Evolutionary conservation across 2,888 invertebrate species (phyloP).

Genomic region (Lithosia quadra): DNA sequence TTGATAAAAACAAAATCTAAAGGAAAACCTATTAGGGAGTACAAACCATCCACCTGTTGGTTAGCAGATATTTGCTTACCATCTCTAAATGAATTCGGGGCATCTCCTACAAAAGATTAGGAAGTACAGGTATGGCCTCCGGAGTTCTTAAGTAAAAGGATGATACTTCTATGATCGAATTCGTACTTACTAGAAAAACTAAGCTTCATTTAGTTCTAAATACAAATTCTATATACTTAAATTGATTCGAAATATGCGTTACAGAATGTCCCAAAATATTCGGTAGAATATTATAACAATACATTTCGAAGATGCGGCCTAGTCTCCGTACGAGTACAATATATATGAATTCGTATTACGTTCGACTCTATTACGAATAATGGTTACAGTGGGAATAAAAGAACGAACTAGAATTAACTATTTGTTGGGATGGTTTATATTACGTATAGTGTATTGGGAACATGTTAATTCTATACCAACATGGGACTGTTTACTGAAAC

Average conservation of each 20-base stretch:
- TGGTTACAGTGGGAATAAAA: constrained; percentile 12
- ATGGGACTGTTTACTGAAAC: constrained; percentile 20
- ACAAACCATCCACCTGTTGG: too few relatives aligned
- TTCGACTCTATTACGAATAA: not conserved
- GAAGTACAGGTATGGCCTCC: too few relatives aligned
- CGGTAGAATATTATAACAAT: not conserved
- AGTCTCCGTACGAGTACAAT: not conserved
- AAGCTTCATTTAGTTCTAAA: not conserved
- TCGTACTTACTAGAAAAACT: not conserved
- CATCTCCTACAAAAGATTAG: too few relatives aligned
- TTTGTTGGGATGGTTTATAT: constrained; percentile 37
- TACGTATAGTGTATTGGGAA: not conserved
- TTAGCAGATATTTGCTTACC: too few relatives aligned
- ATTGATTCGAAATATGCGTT: not conserved
- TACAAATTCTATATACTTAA: not conserved
- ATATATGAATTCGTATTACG: not conserved
- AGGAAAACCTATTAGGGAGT: too few relatives aligned
- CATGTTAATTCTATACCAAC: not conserved
- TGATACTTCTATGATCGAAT: too few relatives aligned
- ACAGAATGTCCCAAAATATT: not conserved
- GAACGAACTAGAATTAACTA: constrained; percentile 29
- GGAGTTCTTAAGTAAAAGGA: too few relatives aligned
- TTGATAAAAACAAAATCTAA: too few relatives aligned
- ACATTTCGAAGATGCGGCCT: not conserved
- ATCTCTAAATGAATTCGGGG: too few relatives aligned